These are phyloP conservation scores for Dicyrtomina minuta DNA, from an alignment of 2,888 invertebrate species.

Conservation along the genomic window DNA sequence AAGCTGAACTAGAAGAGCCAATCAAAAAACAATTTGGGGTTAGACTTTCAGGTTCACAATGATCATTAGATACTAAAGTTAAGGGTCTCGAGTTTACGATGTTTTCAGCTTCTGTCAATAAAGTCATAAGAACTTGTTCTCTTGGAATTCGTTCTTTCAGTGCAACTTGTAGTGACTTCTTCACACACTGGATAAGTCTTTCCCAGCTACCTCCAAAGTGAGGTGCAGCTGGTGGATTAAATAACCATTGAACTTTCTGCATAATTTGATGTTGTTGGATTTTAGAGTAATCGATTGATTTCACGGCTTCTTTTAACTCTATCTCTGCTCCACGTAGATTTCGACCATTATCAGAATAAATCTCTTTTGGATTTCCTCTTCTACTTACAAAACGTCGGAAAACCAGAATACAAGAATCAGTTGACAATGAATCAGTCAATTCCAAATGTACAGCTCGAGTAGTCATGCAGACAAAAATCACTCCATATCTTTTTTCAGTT, in stretches of 20 bases:
- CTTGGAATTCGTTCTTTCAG: constrained; percentile 27
- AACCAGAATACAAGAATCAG: constrained; percentile 26
- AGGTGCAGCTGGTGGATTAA: constrained; percentile 23
- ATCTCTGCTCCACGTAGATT: neutral
- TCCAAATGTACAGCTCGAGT: constrained; percentile 32
- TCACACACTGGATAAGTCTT: constrained; percentile 25
- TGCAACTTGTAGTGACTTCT: constrained; percentile 6
- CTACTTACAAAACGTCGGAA: constrained; percentile 12
- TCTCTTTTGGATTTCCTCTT: neutral
- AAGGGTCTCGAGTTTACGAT: constrained; percentile 53
- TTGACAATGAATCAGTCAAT: constrained; percentile 5
- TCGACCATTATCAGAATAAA: neutral
- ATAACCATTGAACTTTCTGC: constrained; percentile 13
- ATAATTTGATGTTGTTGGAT: neutral
- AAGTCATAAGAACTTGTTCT: constrained; percentile 28
- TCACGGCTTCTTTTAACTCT: neutral
- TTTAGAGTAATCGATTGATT: neutral
- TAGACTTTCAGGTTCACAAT: constrained; percentile 47
- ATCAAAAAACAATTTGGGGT: constrained; percentile 55
- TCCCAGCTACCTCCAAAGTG: constrained; percentile 34
- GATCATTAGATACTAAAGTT: constrained; percentile 50
- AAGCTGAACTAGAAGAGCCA: constrained; percentile 42
- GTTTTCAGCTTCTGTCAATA: constrained; percentile 27
- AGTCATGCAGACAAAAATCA: constrained; percentile 25
- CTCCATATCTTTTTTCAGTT: constrained; percentile 29